Percentiles rank a stretch among this genome's conserved stretches.
These are phyloP conservation scores for Pangasius sanitwongsei DNA, from an alignment of 2,797 vertebrate species.

Conservation along the genomic window DNA sequence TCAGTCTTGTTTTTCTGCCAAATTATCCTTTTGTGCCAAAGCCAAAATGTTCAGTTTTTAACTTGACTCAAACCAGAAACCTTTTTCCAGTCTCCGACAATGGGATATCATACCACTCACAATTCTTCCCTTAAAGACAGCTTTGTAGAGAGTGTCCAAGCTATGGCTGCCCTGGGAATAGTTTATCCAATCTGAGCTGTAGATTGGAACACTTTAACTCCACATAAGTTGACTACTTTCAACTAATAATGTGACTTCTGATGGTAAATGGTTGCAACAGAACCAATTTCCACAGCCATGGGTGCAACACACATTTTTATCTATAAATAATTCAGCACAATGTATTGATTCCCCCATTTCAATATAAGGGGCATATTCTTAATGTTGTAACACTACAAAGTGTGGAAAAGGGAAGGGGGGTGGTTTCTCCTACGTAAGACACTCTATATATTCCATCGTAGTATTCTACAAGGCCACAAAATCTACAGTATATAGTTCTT, in stretches of 20 bases:
- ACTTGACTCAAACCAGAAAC: neutral
- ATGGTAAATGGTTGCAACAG: too few relatives aligned
- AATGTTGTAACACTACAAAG: too few relatives aligned
- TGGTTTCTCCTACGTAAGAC: too few relatives aligned
- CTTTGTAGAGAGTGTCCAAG: neutral
- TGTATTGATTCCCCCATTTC: too few relatives aligned
- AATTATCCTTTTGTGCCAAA: neutral
- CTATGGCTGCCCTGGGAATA: neutral
- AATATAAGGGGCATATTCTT: too few relatives aligned
- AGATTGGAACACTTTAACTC: too few relatives aligned
- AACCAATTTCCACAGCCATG: too few relatives aligned
- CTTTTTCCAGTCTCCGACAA: neutral
- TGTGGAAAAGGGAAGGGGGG: too few relatives aligned
- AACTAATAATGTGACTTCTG: too few relatives aligned
- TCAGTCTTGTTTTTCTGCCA: neutral
- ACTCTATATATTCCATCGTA: neutral
- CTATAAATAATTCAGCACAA: too few relatives aligned
- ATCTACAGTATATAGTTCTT: neutral
- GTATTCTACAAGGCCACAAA: neutral
- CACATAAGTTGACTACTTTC: too few relatives aligned
- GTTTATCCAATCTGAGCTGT: neutral
- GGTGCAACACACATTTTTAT: too few relatives aligned
- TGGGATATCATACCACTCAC: neutral
- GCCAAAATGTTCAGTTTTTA: neutral
- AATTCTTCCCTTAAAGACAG: neutral